phyloP scores from a whole-genome alignment of 2,888 invertebrate species.

The Pheosia gnoma region DNA sequence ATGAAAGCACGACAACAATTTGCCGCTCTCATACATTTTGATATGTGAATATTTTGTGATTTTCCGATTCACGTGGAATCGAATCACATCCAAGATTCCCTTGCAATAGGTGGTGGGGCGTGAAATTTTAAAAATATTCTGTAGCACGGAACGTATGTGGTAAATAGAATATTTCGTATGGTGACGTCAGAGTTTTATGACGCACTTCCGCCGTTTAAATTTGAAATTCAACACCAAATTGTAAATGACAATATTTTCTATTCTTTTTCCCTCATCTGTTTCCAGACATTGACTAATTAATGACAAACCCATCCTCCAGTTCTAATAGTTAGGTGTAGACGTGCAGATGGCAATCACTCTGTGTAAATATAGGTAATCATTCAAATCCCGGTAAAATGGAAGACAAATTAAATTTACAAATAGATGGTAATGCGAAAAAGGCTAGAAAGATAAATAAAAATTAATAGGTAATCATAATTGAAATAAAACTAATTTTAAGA shows the following conservation, averaged over 20 bases:
- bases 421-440: too few species aligned
- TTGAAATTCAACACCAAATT: conserved; percentile 10
- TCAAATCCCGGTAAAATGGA: too few species aligned
- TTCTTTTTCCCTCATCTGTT: too few species aligned
- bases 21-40: conserved; percentile 36
- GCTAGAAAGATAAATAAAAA: too few species aligned
- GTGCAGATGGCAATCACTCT: too few species aligned
- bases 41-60: conserved; percentile 62
- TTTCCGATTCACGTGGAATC: conserved; percentile 53
- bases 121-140: conserved; percentile 60
- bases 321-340: too few species aligned
- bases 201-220: conserved; percentile 32
- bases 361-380: too few species aligned
- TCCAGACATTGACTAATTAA: too few species aligned
- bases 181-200: conserved; percentile 30
- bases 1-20: background rate
- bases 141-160: conserved; percentile 46
- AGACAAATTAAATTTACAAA: too few species aligned
- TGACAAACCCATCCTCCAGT: too few species aligned
- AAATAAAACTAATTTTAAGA: too few species aligned
- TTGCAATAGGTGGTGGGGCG: conserved; percentile 32
- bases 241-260: background rate
- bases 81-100: conserved; percentile 41
- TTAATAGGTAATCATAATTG: too few species aligned
- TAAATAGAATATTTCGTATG: conserved; percentile 57